Conservation (phyloP, 2,797 vertebrate species). For the Tiaroga cobitis region DNA sequence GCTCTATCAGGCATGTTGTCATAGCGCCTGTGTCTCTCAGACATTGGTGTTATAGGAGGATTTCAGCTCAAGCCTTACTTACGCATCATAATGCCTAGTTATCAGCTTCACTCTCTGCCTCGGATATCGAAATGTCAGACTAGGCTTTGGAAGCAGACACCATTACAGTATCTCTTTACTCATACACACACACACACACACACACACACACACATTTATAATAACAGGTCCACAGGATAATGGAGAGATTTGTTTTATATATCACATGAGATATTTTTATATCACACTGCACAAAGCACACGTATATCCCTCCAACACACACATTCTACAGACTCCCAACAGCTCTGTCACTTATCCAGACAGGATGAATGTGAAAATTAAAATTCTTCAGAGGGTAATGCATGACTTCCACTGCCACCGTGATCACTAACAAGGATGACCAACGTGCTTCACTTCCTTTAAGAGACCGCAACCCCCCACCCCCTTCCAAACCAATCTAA, state of each 20-base stretch:
- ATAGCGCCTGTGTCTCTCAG: conserved; percentile 6
- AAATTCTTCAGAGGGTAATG: conserved; percentile 49
- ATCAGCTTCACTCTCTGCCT: conserved; percentile 55
- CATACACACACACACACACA: not conserved
- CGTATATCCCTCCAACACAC: not conserved
- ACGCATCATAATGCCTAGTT: conserved; percentile 55
- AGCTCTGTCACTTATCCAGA: conserved; percentile 30
- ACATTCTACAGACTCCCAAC: not conserved
- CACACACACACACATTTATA: not conserved
- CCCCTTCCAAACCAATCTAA: conserved; percentile 31
- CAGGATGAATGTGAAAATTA: conserved; percentile 43
- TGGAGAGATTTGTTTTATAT: conserved; percentile 24
- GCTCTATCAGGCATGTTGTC: conserved; percentile 30
- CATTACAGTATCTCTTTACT: conserved; percentile 29
- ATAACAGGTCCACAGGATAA: conserved; percentile 40
- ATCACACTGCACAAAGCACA: conserved; percentile 36
- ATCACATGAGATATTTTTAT: conserved; percentile 8
- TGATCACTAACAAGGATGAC: conserved; percentile 10
- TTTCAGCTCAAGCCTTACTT: conserved; percentile 54
- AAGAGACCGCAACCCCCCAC: not conserved
- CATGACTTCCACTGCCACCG: conserved; percentile 36
- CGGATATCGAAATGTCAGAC: conserved; percentile 62
- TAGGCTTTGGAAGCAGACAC: conserved; percentile 55
- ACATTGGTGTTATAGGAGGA: conserved; percentile 22
- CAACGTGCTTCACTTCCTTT: not conserved